Conservation (phyloP, 2,113 vertebrate genomes). For the Pelvicachromis taeniatus region DNA sequence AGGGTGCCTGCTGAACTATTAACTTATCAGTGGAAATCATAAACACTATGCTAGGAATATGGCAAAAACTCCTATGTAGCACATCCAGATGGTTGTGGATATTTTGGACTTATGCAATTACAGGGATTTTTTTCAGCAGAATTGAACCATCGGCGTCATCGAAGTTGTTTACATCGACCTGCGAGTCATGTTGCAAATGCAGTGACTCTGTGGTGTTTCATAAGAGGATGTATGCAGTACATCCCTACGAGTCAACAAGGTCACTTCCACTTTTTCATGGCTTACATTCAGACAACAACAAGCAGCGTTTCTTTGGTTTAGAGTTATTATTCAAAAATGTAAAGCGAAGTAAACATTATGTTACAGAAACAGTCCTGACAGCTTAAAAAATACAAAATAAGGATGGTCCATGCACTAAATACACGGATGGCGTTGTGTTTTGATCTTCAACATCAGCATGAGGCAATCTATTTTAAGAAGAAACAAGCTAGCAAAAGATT, state of each 20-base stretch:
- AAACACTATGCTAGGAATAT: neutral
- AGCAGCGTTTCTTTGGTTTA: neutral
- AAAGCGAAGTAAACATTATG: neutral
- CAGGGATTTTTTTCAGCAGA: neutral
- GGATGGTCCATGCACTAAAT: neutral
- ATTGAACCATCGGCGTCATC: neutral
- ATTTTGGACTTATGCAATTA: neutral
- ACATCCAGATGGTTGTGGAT: neutral
- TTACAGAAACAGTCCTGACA: neutral
- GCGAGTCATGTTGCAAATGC: constrained; percentile 46
- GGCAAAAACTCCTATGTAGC: neutral
- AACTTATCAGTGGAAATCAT: neutral
- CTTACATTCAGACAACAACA: constrained; percentile 29
- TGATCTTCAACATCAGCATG: neutral
- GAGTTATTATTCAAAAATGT: neutral
- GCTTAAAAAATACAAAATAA: neutral
- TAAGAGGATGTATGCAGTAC: constrained; percentile 73
- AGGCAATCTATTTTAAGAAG: neutral
- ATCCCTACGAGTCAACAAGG: constrained; percentile 65
- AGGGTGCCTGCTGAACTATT: neutral
- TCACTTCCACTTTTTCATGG: constrained; percentile 73
- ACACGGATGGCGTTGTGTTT: neutral
- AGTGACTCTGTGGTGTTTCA: constrained; percentile 57
- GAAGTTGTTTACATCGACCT: constrained; percentile 32
- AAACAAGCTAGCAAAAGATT: neutral